These are phyloP conservation scores for Lateolabrax maculatus DNA, from an alignment of 2,797 vertebrate species.

Conservation along the genomic window DNA sequence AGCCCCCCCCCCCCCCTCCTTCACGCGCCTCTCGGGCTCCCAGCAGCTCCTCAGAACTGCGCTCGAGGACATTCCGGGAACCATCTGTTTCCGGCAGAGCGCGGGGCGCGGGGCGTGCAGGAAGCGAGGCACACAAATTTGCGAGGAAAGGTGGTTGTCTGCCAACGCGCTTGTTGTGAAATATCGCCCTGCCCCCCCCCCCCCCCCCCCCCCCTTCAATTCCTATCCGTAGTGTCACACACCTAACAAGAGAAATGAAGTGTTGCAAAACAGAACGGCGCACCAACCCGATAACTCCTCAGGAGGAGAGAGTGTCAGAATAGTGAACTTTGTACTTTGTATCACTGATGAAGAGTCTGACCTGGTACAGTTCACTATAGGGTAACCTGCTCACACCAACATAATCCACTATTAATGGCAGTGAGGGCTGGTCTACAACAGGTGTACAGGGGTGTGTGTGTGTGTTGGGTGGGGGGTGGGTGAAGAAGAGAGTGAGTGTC, in stretches of 20 bases:
- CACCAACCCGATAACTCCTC: conserved; percentile 33
- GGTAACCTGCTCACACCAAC: background rate
- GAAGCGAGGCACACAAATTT: conserved; percentile 86
- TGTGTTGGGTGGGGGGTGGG: background rate
- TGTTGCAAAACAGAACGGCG: conserved; percentile 62
- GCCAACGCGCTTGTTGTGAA: conserved; percentile 82
- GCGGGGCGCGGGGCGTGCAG: conserved; percentile 74
- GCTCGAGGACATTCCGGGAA: conserved; percentile 89
- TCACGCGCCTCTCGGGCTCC: conserved; percentile 79
- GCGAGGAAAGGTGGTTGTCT: conserved; percentile 86
- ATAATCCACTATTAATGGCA: background rate
- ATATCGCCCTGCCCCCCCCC: conserved; percentile 58
- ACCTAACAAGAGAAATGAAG: conserved; percentile 75
- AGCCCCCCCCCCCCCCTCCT: conserved; percentile 48
- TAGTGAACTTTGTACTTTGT: background rate
- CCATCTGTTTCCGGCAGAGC: conserved; percentile 88
- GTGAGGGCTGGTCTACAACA: conserved; percentile 29
- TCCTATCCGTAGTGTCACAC: conserved; percentile 67
- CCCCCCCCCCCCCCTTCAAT: conserved; percentile 61
- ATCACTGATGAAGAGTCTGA: conserved; percentile 29
- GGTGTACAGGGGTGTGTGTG: conserved; percentile 6
- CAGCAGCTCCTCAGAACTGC: conserved; percentile 81
- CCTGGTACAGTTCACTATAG: background rate
- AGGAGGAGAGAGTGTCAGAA: conserved; percentile 32
- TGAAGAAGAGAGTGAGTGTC: conserved; percentile 39